Evolutionary conservation across 2,888 invertebrate species (phyloP).

Genomic region (Escarpia spicata): DNA sequence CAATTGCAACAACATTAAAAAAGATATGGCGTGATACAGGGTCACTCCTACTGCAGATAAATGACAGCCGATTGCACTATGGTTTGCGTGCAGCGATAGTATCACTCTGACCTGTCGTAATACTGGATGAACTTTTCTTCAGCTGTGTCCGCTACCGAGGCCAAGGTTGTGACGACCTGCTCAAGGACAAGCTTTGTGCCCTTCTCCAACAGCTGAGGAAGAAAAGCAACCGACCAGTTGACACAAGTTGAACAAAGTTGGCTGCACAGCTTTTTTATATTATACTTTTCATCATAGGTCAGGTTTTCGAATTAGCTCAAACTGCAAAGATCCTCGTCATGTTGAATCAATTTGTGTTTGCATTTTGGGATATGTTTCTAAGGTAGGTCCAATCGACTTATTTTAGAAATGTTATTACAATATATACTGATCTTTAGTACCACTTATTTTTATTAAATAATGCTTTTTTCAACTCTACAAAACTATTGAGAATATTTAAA

Average conservation of each 20-base stretch:
- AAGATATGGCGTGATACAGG: neutral
- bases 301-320: neutral
- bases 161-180: slow-evolving; percentile 98
- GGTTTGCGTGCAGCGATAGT: neutral
- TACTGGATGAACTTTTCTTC: slow-evolving; percentile 94
- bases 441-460: too few species aligned
- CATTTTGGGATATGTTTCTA: neutral
- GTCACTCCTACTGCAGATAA: neutral
- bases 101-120: slow-evolving; percentile 78
- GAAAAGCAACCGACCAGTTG: neutral
- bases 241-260: neutral
- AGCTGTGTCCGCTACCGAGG: slow-evolving; percentile 97
- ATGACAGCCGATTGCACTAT: neutral
- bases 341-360: neutral
- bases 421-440: too few species aligned
- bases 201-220: slow-evolving; percentile 78
- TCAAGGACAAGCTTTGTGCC: slow-evolving; percentile 96
- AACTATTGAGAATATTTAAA: too few species aligned
- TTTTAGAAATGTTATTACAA: too few species aligned
- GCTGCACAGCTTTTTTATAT: neutral
- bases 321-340: neutral
- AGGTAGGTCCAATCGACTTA: too few species aligned
- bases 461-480: too few species aligned
- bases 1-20: too few species aligned
- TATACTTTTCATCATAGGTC: neutral